Evolutionary conservation across 2,113 vertebrate genomes (phyloP).

Genomic region (Datnioides undecimradiatus): DNA sequence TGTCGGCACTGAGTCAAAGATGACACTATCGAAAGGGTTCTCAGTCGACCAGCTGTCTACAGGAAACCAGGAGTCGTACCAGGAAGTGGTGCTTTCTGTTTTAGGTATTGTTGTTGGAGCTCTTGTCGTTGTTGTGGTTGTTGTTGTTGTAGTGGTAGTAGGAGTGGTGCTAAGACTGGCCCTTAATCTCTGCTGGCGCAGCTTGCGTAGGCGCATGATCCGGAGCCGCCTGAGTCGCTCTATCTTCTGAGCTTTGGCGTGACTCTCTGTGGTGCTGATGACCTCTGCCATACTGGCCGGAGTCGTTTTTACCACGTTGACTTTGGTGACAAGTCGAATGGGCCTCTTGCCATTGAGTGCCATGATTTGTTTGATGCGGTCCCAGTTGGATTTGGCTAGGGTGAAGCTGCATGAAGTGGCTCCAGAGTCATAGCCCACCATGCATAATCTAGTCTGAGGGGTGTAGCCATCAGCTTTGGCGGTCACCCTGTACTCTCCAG

Average conservation of each 20-base stretch:
- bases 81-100: conserved; percentile 72
- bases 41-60: conserved; percentile 62
- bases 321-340: conserved; percentile 80
- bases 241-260: conserved; percentile 12
- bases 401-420: conserved; percentile 94
- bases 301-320: not conserved
- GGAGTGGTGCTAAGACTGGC: conserved; percentile 35
- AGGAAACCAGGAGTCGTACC: conserved; percentile 82
- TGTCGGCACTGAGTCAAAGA: conserved; percentile 73
- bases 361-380: conserved; percentile 95
- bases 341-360: conserved; percentile 89
- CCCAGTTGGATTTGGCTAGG: conserved; percentile 95
- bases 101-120: conserved; percentile 41
- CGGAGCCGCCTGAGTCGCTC: conserved; percentile 67
- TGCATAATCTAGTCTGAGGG: conserved; percentile 88
- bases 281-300: not conserved
- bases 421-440: conserved; percentile 92
- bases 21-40: conserved; percentile 70
- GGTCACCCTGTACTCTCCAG: conserved; percentile 92
- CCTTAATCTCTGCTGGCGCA: conserved; percentile 63
- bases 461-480: conserved; percentile 90
- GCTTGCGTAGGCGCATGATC: conserved; percentile 65
- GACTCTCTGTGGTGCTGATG: not conserved
- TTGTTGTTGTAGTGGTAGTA: not conserved
- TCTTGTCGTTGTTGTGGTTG: conserved; percentile 52